Percentiles rank a stretch among this genome's conserved stretches.
Evolutionary conservation across 2,797 vertebrate species (phyloP).

Genomic region (Enoplosus armatus): DNA sequence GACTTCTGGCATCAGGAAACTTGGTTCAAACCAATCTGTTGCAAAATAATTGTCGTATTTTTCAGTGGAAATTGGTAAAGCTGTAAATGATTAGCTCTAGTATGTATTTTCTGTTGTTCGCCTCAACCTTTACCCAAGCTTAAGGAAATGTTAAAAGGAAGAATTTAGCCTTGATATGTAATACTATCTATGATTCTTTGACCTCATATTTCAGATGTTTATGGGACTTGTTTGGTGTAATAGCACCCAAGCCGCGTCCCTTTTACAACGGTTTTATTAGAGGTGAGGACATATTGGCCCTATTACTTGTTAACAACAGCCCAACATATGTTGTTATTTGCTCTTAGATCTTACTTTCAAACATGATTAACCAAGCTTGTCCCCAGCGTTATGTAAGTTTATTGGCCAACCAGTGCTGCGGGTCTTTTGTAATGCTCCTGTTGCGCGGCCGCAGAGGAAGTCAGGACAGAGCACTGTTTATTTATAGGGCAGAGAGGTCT

Average conservation of each 20-base stretch:
- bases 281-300: constrained; percentile 20
- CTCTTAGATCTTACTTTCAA: constrained; percentile 41
- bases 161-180: not conserved
- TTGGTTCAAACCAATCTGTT: not conserved
- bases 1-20: not conserved
- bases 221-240: constrained; percentile 17
- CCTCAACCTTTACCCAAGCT: not conserved
- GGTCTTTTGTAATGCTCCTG: constrained; percentile 44
- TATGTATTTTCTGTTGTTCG: not conserved
- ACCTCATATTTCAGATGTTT: constrained; percentile 40
- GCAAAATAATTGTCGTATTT: not conserved
- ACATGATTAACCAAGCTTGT: constrained; percentile 46
- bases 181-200: constrained; percentile 5
- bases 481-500: constrained; percentile 74
- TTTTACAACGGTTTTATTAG: constrained; percentile 48
- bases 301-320: constrained; percentile 13
- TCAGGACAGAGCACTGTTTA: constrained; percentile 66
- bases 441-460: constrained; percentile 69
- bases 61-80: not conserved
- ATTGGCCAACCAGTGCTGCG: constrained; percentile 17
- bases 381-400: constrained; percentile 50
- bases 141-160: not conserved
- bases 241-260: no score
- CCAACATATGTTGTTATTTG: constrained; percentile 12
- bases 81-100: not conserved